A percentile compares a stretch with the other conserved stretches of the same genome.
Conservation (phyloP, 2,888 invertebrate genomes). For the Hylaea fasciaria region DNA sequence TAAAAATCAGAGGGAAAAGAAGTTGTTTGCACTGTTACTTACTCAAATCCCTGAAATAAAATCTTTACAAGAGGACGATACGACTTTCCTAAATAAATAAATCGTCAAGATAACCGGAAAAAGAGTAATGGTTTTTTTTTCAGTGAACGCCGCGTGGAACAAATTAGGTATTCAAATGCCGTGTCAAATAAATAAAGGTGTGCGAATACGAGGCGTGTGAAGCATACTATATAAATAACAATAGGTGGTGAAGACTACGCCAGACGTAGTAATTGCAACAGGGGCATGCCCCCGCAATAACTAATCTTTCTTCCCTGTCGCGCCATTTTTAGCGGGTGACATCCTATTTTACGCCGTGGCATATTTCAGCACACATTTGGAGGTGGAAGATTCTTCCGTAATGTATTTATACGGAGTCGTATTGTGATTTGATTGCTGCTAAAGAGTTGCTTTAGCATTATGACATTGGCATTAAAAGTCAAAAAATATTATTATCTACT, state of each 20-base stretch:
- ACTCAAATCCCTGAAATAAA: constrained; percentile 64
- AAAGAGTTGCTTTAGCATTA: not conserved
- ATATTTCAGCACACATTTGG: constrained; percentile 57
- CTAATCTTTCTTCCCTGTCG: constrained; percentile 62
- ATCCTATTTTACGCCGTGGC: constrained; percentile 66
- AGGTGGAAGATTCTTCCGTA: constrained; percentile 36
- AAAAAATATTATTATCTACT: not conserved
- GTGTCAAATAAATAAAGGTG: constrained; percentile 24
- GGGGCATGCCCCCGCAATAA: constrained; percentile 60
- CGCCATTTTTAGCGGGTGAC: constrained; percentile 68
- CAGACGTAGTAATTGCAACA: constrained; percentile 61
- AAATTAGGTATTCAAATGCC: constrained; percentile 28
- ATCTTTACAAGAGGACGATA: constrained; percentile 52
- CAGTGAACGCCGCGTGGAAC: constrained; percentile 13
- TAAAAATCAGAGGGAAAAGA: constrained; percentile 68
- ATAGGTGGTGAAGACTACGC: constrained; percentile 21
- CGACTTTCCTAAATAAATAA: constrained; percentile 53
- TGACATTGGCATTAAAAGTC: not conserved
- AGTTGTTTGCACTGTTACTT: constrained; percentile 65
- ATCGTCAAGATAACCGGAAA: constrained; percentile 28
- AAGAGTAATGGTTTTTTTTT: constrained; percentile 30
- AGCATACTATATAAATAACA: not conserved
- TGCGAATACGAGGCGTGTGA: not conserved
- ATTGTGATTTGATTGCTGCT: constrained; percentile 24
- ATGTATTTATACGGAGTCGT: constrained; percentile 22